Conservation (phyloP, 30 jellyfish, hydroid and myxozoan genomes). For the Aurelia sp. region DNA sequence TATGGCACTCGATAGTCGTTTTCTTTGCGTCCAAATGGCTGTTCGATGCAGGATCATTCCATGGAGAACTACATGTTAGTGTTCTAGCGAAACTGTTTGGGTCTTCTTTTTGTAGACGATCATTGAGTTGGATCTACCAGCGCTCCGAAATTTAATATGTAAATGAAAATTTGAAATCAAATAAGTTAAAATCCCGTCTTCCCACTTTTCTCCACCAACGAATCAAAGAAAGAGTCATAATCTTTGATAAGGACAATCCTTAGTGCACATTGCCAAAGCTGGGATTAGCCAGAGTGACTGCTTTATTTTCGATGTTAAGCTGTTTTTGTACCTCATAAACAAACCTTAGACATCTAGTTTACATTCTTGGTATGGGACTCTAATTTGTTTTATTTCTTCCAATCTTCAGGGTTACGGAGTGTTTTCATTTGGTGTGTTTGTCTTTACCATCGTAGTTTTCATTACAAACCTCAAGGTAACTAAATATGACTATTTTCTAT, state of each 20-base stretch:
- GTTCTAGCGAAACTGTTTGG: background rate
- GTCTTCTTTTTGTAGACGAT: no score
- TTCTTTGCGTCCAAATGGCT: conserved; percentile 69
- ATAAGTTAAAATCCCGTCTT: background rate
- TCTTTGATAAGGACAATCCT: no score
- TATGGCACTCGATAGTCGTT: conserved; percentile 92
- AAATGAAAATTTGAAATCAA: background rate
- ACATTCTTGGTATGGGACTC: background rate
- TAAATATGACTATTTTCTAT: background rate
- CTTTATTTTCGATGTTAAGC: background rate
- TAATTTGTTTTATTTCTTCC: background rate
- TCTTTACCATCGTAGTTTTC: conserved; percentile 83
- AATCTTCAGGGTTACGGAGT: conserved; percentile 84
- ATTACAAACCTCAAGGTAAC: conserved; percentile 90
- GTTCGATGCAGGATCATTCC: conserved; percentile 72
- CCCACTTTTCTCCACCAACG: background rate
- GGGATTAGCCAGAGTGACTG: background rate
- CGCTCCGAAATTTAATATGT: background rate
- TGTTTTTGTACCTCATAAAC: background rate
- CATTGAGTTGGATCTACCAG: no score
- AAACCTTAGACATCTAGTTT: no score
- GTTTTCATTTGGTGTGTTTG: conserved; percentile 86
- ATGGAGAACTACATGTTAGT: conserved; percentile 66
- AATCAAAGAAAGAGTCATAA: no score
- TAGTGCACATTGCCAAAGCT: no score